These are phyloP conservation scores for Strigamia crassipes DNA, from an alignment of 2,888 invertebrate species.

Conservation along the genomic window DNA sequence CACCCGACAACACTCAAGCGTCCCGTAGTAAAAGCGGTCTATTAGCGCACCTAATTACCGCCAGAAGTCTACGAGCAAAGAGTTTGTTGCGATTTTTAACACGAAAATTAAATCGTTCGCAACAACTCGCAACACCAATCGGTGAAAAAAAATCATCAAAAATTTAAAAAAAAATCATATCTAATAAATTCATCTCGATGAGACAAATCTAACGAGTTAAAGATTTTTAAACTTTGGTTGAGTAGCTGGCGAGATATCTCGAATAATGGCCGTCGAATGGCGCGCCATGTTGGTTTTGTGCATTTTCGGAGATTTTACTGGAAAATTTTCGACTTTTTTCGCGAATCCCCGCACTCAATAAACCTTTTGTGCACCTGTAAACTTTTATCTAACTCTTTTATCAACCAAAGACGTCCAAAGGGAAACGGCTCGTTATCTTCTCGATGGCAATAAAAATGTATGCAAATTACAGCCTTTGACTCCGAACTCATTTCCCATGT, in stretches of 20 bases:
- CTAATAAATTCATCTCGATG: too few relatives aligned
- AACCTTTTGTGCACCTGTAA: conserved; percentile 13
- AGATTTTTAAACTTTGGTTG: too few relatives aligned
- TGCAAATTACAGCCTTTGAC: conserved; percentile 35
- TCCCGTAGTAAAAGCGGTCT: neutral
- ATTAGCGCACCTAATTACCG: conserved; percentile 7
- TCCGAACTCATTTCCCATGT: conserved; percentile 28
- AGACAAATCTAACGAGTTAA: too few relatives aligned
- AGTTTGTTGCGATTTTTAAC: neutral
- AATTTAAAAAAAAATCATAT: too few relatives aligned
- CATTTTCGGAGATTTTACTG: too few relatives aligned
- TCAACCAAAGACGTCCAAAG: conserved; percentile 27
- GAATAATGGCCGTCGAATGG: too few relatives aligned
- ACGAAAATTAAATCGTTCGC: neutral
- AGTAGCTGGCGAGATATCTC: too few relatives aligned
- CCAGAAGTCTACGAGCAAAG: neutral
- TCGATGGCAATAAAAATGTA: conserved; percentile 32
- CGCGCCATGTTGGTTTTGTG: too few relatives aligned
- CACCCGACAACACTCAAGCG: conserved; percentile 3
- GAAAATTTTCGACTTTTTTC: too few relatives aligned
- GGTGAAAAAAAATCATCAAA: too few relatives aligned
- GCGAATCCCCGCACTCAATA: neutral
- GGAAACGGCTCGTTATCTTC: neutral
- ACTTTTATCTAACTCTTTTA: conserved; percentile 11
- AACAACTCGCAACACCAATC: too few relatives aligned